These are phyloP conservation scores for Macrosteles quadrilineatus DNA, from an alignment of 1,140 invertebrate species.

Conservation along the genomic window DNA sequence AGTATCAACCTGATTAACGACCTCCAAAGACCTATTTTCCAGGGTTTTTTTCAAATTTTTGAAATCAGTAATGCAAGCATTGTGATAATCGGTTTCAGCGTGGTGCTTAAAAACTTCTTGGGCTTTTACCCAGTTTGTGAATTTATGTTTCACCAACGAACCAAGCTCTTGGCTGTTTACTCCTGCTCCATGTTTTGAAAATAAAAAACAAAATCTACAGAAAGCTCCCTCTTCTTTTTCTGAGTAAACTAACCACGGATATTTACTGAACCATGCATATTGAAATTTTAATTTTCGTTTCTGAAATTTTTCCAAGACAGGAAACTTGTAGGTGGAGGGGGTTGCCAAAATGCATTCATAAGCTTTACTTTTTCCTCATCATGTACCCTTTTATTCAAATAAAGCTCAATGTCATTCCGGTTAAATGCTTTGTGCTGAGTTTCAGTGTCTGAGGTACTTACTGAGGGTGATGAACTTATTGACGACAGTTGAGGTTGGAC, in stretches of 20 bases:
- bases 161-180: background rate
- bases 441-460: no score
- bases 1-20: constrained; percentile 10
- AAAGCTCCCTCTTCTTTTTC: constrained; percentile 5
- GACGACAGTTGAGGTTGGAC: no score
- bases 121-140: constrained; percentile 21
- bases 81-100: constrained; percentile 9
- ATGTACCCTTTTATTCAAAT: background rate
- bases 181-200: background rate
- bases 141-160: constrained; percentile 17
- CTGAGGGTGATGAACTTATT: no score
- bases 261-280: background rate
- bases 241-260: constrained; percentile 16
- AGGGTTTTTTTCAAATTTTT: constrained; percentile 4
- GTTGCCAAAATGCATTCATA: background rate
- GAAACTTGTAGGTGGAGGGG: background rate
- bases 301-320: background rate
- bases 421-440: no score
- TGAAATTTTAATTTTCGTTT: background rate
- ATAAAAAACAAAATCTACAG: constrained; percentile 1
- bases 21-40: background rate
- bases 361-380: background rate
- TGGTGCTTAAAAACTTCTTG: background rate
- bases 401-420: background rate
- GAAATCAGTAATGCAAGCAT: constrained; percentile 6